Evolutionary conservation across 1,140 invertebrate genomes (phyloP).

Genomic region (Phocides pigmalion): DNA sequence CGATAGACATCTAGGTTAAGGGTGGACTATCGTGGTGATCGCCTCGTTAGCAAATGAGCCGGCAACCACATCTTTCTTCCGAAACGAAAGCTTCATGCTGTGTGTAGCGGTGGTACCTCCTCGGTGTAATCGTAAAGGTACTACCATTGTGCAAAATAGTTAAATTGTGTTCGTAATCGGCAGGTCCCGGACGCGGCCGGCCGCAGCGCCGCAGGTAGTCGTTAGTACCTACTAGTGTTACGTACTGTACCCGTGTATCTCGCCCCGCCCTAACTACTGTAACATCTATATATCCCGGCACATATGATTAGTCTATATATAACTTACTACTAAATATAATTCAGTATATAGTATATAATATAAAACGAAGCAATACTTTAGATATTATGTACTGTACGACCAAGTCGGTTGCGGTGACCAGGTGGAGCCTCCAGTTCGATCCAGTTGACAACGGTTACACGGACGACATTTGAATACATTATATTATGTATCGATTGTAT

Average conservation of each 20-base stretch:
- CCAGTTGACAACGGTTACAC: neutral
- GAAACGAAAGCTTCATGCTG: too few species aligned
- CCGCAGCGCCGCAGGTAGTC: slow-evolving; percentile 9
- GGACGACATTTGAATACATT: neutral
- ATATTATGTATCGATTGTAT: neutral
- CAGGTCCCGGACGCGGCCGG: slow-evolving; percentile 4
- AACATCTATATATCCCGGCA: neutral
- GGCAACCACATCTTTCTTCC: too few species aligned
- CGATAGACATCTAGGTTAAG: too few species aligned
- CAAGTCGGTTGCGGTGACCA: neutral
- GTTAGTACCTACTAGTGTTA: neutral
- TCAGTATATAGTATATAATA: neutral
- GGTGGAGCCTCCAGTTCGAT: neutral
- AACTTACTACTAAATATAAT: neutral
- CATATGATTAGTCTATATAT: neutral
- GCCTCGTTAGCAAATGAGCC: too few species aligned
- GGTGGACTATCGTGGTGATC: too few species aligned
- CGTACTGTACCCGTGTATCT: slow-evolving; percentile 2
- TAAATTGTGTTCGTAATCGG: too few species aligned
- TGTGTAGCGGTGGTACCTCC: too few species aligned
- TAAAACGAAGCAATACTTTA: neutral
- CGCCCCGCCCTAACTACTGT: slow-evolving; percentile 15
- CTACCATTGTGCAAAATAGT: too few species aligned
- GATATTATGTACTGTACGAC: neutral
- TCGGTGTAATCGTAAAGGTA: too few species aligned